Percentiles rank a stretch among this genome's conserved stretches.
These are phyloP conservation scores for Crenuchus spilurus DNA, from an alignment of 2,797 vertebrate genomes.

Conservation along the genomic window DNA sequence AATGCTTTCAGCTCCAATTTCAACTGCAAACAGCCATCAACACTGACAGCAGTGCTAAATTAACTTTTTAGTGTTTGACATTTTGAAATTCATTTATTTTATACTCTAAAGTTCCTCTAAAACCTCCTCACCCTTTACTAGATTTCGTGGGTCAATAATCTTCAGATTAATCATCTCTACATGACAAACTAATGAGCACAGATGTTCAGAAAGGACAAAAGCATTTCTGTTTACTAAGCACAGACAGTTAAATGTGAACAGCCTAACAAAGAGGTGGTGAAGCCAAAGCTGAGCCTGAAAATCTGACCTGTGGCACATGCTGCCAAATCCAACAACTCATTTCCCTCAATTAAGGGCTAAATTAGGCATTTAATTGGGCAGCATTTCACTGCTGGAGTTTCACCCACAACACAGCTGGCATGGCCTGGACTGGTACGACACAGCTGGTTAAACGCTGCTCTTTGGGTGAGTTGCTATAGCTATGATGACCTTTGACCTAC, in stretches of 20 bases:
- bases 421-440: constrained; percentile 21
- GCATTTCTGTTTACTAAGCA: background rate
- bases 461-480: background rate
- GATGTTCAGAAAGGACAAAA: constrained; percentile 13
- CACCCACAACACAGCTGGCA: constrained; percentile 51
- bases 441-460: background rate
- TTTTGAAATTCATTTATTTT: too few species aligned
- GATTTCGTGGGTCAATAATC: background rate
- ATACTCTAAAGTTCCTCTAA: background rate
- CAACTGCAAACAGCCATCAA: background rate
- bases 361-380: constrained; percentile 68
- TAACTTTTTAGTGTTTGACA: too few species aligned
- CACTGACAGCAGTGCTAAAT: background rate
- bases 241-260: background rate
- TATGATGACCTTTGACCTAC: background rate
- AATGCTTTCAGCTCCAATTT: background rate
- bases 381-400: constrained; percentile 58
- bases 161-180: background rate
- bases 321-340: constrained; percentile 62
- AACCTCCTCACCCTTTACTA: background rate
- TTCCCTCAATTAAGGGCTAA: constrained; percentile 68
- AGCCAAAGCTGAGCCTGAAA: background rate
- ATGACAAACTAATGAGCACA: constrained; percentile 13
- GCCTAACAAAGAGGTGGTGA: background rate
- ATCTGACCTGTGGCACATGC: constrained; percentile 29